Base-by-base conservation (phyloP, 2,888 invertebrate genomes). In the Cynaeus angustus region DNA sequence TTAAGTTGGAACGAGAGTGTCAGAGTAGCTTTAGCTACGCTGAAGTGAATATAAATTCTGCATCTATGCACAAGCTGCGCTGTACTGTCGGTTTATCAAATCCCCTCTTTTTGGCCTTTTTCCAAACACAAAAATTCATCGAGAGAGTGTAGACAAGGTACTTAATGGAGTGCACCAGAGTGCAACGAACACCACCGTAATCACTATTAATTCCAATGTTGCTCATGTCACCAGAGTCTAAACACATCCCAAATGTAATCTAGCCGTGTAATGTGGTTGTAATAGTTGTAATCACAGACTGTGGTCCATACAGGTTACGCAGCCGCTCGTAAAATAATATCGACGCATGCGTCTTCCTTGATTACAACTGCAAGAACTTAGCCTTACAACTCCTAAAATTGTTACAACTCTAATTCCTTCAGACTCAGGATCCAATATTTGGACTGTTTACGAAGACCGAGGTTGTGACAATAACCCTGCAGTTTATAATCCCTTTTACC, bases 171-270 rank as follows among this genome's bases (percentile, higher is more conserved):
- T 65, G 66, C 66, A 66, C 8, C 66, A 48, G 46, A 66, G 56
- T 66, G 66, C 66, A 66, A 56, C 56, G 14, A 12, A 13, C 26
- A 52, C 21, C 16, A n/a, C 14, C 53, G 10, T 67, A 67, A 67
- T 59, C 59, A 67, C 52, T 3, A 53, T 62, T 68, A 68, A 68
- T 68, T 68, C 62, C 45, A 46, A 62, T 68, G 62, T 67, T 58
- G 66, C 52, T 67, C 66, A 53, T 67, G 66, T 67, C 66, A 59
- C 55, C 68, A 62, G 59, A 56, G 62, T 55, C 55, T 72, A 64
- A 67, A 64, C 52, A 69, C 67, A 72, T 72, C 72, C 72, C 70
- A 68, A 70, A 70, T 70, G 65, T 68, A 72, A 72, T 72, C 65
- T 72, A 70, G 55, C 45, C 66, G 48, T 72, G 72, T 72, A 70